These are phyloP conservation scores for Plectropomus leopardus DNA, from an alignment of 2,113 vertebrate species.

Conservation along the genomic window DNA sequence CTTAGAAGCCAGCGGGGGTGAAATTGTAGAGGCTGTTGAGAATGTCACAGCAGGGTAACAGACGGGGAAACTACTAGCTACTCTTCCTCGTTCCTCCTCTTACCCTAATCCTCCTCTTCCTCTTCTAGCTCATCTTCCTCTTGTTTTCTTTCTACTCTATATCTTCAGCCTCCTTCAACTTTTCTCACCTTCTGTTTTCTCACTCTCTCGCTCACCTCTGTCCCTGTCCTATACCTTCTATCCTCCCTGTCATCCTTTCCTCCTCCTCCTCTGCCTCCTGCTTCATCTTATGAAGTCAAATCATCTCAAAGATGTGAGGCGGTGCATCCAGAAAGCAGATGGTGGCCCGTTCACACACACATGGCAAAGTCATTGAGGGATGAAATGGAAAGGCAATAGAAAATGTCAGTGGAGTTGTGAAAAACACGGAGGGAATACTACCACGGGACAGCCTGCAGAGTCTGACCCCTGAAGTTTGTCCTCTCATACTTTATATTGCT, in stretches of 20 bases:
- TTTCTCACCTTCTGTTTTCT: constrained; percentile 3
- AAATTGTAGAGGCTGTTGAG: constrained; percentile 51
- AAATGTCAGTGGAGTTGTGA: constrained; percentile 59
- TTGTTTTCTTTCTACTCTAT: not conserved
- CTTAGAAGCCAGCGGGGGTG: constrained; percentile 52
- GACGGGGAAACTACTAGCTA: constrained; percentile 4
- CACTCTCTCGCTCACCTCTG: not conserved
- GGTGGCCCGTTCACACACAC: constrained; percentile 17
- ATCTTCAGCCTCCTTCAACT: not conserved
- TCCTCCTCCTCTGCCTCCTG: constrained; percentile 1
- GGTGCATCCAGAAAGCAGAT: constrained; percentile 50
- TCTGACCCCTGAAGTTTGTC: constrained; percentile 32
- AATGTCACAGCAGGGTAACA: constrained; percentile 40
- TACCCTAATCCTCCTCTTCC: constrained; percentile 2
- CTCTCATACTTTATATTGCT: not conserved
- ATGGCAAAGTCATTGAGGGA: constrained; percentile 57
- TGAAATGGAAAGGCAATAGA: constrained; percentile 58
- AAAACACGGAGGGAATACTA: constrained; percentile 47
- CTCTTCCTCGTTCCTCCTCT: constrained; percentile 9
- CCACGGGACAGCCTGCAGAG: constrained; percentile 12
- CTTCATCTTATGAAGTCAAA: constrained; percentile 25
- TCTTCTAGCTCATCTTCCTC: not conserved
- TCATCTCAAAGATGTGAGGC: constrained; percentile 44
- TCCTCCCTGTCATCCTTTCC: not conserved
- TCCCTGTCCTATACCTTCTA: not conserved